Evolutionary conservation across 2,888 invertebrate species (phyloP), one percentile per base, ranked within the genome.

Genomic region (Endotricha flammealis): DNA sequence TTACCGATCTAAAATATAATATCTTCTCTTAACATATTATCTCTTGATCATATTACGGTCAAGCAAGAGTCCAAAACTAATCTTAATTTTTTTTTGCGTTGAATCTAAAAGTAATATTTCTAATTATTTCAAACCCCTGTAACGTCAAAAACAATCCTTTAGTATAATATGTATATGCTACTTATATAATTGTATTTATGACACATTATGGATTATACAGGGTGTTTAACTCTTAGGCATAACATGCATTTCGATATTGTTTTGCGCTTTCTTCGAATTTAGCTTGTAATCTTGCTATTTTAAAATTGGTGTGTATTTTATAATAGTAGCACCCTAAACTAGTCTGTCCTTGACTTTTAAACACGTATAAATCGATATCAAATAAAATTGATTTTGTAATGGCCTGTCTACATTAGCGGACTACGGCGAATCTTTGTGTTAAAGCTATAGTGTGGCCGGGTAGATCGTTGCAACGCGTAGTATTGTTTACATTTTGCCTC

Each of bases 151-250:
- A 12, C 12, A 11, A 5, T 25, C 3, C 22, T 29, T 35, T 42
- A 44, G 44, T 39, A 50, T 33, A 38, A 31, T 22, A 42, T 43
- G 36, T 40, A 39, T 14, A 41, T 41, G 40, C 42, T 48, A 50
- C 30, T 33, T 40, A 36, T 48, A 42, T 41, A 65, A 55, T 57
- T 74, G 71, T 73, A 72, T 69, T 62, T 50, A 60, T 64, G 73
- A 66, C 64, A 64, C 71, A 65, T 77, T 73, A 79, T 82, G 82
- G 81, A 79, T 76, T 62, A 77, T 62, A 83, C 86, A 86, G 85
- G 86, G 86, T 86, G 78, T 69, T 70, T 56, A 64, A 67, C 66
- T 71, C 65, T 64, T 83, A 83, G 79, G 73, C 78, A 79, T 79
- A 68, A 57, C 64, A 63, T 68, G 77, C 73, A 60, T 48, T 49